Evolutionary conservation across 2,888 invertebrate species (phyloP), one percentile per base, ranked within the genome.

Genomic region (Ypsolopha sequella): DNA sequence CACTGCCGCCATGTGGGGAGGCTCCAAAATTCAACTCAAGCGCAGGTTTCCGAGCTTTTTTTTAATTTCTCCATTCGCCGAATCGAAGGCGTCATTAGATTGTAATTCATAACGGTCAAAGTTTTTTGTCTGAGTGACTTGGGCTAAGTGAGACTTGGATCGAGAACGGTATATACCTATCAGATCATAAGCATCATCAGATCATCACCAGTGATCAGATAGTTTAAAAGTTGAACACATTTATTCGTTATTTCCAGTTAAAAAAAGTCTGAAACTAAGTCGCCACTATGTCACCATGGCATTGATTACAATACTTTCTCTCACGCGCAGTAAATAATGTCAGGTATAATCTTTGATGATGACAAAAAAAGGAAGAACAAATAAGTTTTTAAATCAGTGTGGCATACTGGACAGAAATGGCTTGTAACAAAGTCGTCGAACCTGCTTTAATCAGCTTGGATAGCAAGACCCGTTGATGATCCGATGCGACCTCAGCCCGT

Each of bases 1-100:
- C 85, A 85, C 68, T 55, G 69, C 60, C 74, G 76, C 77, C 85
- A 85, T 84, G 78, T 80, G 85, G 74, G 85, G 74, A 73, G 70
- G 72, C 76, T 66, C 64, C 67, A 65, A 74, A 77, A 74, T 76
- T 75, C 75, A 74, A 76, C 65, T 64, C 62, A 65, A 41, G 63
- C 66, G 69, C 68, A 67, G 67, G 64, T 74, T 65, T 77, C 73
- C 76, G 36, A 68, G 71, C 75, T 53, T 76, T 75, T 71, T 63
- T 13, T 13, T 9, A 66, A 64, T 63, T 65, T 64, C 60, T 65
- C 69, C 72, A 68, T 72, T 73, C 69, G 62, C 65, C 61, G 66
- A 74, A 75, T 76, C 74, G 71, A 71, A 69, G 65, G 66, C 71
- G 73, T 79, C 79, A 79, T 80, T 81, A 82, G 76, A 76, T 72